phyloP scores from a whole-genome alignment of 92 coral and sea anemone genomes.

The Hydrozoanthus gracilis region DNA sequence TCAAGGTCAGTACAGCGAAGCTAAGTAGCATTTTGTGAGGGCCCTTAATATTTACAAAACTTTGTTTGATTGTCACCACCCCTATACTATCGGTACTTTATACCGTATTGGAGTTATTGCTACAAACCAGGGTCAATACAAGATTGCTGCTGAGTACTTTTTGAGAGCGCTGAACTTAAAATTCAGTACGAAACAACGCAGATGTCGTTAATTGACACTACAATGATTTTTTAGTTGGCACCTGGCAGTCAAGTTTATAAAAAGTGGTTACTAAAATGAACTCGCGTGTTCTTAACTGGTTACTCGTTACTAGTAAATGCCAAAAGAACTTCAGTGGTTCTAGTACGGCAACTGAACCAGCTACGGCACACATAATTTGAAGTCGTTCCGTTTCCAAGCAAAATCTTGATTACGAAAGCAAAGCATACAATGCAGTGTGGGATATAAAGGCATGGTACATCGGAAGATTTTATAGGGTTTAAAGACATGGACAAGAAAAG shows the following conservation, averaged over 20 bases:
- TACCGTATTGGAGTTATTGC: conserved; percentile 2
- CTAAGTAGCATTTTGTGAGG: background rate
- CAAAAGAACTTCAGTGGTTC: conserved; percentile 48
- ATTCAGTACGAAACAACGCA: too few relatives aligned
- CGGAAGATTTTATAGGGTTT: background rate
- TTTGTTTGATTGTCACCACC: background rate
- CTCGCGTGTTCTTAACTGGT: too few relatives aligned
- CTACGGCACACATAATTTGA: conserved; percentile 24
- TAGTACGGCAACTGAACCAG: conserved; percentile 22
- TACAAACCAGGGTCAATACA: conserved; percentile 3
- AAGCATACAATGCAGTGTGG: background rate
- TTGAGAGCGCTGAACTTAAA: background rate
- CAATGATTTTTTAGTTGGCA: too few relatives aligned
- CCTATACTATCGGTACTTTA: background rate
- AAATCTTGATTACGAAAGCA: background rate
- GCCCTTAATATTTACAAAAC: background rate
- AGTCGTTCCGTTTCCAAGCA: background rate
- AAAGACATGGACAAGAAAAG: conserved; percentile 1
- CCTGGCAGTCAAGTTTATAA: too few relatives aligned
- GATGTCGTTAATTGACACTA: too few relatives aligned
- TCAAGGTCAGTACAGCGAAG: background rate
- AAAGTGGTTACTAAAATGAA: too few relatives aligned
- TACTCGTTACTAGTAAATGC: conserved; percentile 5
- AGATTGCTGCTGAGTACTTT: too few relatives aligned
- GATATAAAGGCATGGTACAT: background rate